Base-by-base conservation (phyloP, 2,888 invertebrate genomes). In the Neoaliturus tenellus region DNA sequence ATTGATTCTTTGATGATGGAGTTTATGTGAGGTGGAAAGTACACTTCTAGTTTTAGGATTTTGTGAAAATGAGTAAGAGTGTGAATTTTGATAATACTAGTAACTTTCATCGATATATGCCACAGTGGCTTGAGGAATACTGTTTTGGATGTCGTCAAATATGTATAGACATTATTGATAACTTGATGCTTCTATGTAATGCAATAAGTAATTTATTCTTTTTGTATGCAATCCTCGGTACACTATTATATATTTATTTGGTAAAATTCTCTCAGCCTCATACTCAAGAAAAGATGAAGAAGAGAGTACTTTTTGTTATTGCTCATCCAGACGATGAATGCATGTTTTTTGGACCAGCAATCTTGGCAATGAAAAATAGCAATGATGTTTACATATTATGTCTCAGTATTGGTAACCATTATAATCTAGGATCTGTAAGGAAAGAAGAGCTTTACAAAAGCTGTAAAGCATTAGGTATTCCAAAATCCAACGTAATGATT, bases 311-410 rank as follows among this genome's bases (percentile, higher is more conserved):
- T 35, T 90, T 99, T 81, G 95, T 99, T 0, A 96, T 94, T 67
- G 98, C 99, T 33, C 99, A 99, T 92, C 99, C 99, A 23, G 99
- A 99, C 90, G 99, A 99, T 90, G 99, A 99, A 90, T 97, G 97
- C 88, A 99, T 99, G 99, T 99, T 99, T 90, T 99, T 99, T 90
- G 97, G 98, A 0, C 99, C 99, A 25, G 93, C 96, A 62, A 94
- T 98, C 86, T 93, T 95, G 86, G 93, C 95, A 89, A 91, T 96
- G 84, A 89, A 91, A 1, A 93, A 93, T 87, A 92, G 93, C 71
- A 92, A 93, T 86, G 92, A 93, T 87, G 94, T 98, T 48, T 95
- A 95, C 90, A 89, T 98, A 81, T 92, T 98, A 78, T 98, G 98
- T 90, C 92, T 98, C 87, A 96, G 97, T 33, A 8, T 39, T 10